Evolutionary conservation across 2,113 vertebrate genomes (phyloP).

Genomic region (Mus spicilegus): DNA sequence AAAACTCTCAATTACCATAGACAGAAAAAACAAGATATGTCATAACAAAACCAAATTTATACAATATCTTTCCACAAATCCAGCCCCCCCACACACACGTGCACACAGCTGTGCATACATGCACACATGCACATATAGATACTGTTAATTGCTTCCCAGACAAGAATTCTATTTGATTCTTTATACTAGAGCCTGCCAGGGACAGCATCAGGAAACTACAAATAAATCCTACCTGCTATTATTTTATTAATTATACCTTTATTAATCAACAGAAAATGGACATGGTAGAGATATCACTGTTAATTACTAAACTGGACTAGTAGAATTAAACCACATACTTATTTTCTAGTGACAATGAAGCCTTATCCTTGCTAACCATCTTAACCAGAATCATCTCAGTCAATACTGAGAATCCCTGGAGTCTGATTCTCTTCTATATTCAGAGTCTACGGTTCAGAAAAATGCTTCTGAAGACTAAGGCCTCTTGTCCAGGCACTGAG

Average conservation of each 20-base stretch:
- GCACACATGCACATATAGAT: neutral
- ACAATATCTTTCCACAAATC: too few relatives aligned
- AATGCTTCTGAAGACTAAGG: neutral
- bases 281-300: neutral
- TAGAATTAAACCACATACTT: neutral
- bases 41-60: too few relatives aligned
- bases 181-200: neutral
- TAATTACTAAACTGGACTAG: neutral
- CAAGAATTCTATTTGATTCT: neutral
- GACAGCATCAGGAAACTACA: neutral
- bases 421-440: neutral
- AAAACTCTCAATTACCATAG: too few relatives aligned
- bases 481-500: neutral
- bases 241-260: neutral
- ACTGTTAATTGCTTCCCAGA: neutral
- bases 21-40: too few relatives aligned
- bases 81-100: neutral
- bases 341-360: slow-evolving; percentile 2
- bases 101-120: neutral
- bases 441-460: neutral
- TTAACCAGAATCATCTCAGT: neutral
- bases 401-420: neutral
- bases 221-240: neutral
- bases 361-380: neutral
- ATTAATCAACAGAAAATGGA: neutral